Conservation (phyloP, 1,140 invertebrate species). For the Plectrocnemia conspersa region DNA sequence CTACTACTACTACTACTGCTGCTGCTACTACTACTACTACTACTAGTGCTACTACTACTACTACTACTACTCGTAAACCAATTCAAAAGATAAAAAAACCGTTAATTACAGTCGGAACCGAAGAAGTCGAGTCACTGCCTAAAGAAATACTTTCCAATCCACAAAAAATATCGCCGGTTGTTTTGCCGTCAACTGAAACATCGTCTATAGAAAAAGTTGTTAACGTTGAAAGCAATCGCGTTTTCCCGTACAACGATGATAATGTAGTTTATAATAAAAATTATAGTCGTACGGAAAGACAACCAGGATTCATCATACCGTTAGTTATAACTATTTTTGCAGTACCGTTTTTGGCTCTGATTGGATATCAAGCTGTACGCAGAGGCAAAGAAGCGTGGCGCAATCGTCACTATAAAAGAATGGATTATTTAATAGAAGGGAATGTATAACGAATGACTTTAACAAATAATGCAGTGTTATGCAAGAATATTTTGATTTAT, state of each 20-base stretch:
- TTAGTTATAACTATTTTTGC: constrained; percentile 61
- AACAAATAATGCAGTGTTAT: too few species aligned
- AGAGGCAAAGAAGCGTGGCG: constrained; percentile 68
- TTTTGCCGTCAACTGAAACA: constrained; percentile 8
- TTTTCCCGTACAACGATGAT: background rate
- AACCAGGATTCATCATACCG: constrained; percentile 59
- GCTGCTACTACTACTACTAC: constrained; percentile 6
- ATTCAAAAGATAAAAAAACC: constrained; percentile 41
- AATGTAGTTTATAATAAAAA: constrained; percentile 18
- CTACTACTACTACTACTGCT: constrained; percentile 10
- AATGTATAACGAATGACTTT: constrained; percentile 68
- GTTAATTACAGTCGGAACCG: constrained; percentile 39
- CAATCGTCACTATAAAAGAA: constrained; percentile 69
- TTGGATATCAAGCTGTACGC: constrained; percentile 59
- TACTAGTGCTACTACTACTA: constrained; percentile 17
- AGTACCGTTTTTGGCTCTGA: constrained; percentile 58
- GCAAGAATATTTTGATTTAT: too few species aligned
- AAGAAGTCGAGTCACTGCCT: constrained; percentile 27
- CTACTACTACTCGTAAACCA: constrained; percentile 38
- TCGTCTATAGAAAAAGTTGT: background rate
- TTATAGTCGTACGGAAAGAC: constrained; percentile 18
- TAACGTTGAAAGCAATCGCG: background rate
- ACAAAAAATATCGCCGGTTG: background rate
- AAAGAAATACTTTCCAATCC: background rate
- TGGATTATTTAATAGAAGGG: constrained; percentile 77